Base-by-base conservation (phyloP, 2,888 invertebrate genomes). In the Spilosoma lubricipeda region DNA sequence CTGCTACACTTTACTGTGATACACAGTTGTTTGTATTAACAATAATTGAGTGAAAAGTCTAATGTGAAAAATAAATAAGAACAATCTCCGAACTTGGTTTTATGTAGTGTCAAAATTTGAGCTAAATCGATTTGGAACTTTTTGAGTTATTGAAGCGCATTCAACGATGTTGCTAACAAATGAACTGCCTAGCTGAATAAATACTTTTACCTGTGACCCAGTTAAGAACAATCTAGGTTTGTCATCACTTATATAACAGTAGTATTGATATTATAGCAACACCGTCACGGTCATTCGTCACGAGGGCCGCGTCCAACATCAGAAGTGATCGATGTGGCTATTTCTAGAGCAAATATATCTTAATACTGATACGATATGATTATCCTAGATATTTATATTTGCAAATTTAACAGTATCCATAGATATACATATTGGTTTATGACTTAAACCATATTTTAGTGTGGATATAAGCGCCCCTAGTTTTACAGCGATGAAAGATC, bases 201-300 rank as follows among this genome's bases (percentile, higher is more conserved):
- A 56, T 23, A 56, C n/a, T 23, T 56, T 56, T n/a, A 56, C 11
- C n/a, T 9, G 23, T n/a, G n/a, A 56, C 52, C 52, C n/a, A n/a
- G 52, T n/a, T 56, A 56, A n/a, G 3, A 56, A 56, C n/a, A n/a
- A 42, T 48, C 11, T 67, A 48, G 67, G 13, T 67, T 30, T 48
- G 13, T 30, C 13, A 33, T 67, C 23, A 48, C 48, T 67, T 67
- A 48, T 39, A 48, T 67, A 67, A 67, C 18, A 67, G 30, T 20
- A 45, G 48, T 67, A 67, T 67, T 27, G 67, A 67, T 9, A 48
- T 20, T 30, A 67, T 45, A 48, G 45, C 67, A 45, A n/a, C 23
- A 48, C 30, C 42, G 23, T 59, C 69, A 56, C 20, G 39, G 36
- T 36, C 39, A 30, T 42, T 36, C 15, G 59, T 39, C 42, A 42